Conservation (phyloP, 1,140 invertebrate species). For the Bombus terrestris region DNA sequence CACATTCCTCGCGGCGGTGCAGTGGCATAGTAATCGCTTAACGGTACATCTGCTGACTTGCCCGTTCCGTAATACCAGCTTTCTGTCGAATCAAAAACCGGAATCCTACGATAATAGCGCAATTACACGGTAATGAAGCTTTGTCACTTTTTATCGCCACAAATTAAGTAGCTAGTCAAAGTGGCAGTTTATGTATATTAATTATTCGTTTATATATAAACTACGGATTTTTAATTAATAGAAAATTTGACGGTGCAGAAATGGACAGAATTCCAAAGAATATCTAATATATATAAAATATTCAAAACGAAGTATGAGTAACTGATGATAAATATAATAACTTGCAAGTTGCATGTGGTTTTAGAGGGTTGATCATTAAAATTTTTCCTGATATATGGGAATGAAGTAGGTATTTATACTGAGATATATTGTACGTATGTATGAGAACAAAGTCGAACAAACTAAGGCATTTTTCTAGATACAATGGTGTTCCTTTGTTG, state of each 20-base stretch:
- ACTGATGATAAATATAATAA: too few species aligned
- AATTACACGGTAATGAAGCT: neutral
- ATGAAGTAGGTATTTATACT: too few species aligned
- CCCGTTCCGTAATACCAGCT: conserved; percentile 73
- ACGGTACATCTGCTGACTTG: conserved; percentile 71
- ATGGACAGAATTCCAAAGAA: too few species aligned
- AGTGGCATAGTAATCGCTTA: conserved; percentile 79
- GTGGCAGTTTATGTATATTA: neutral
- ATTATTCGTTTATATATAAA: too few species aligned
- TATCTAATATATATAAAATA: too few species aligned
- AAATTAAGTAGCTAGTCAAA: neutral
- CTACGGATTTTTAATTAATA: too few species aligned
- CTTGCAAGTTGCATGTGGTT: too few species aligned
- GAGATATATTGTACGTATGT: too few species aligned
- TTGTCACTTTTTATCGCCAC: neutral
- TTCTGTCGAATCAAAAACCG: conserved; percentile 64
- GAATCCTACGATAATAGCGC: conserved; percentile 4
- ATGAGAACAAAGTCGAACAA: neutral
- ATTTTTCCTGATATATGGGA: too few species aligned
- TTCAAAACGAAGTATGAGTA: too few species aligned
- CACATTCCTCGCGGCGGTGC: conserved; percentile 73
- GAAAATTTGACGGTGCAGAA: too few species aligned
- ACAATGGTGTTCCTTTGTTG: neutral
- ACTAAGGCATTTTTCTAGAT: neutral
- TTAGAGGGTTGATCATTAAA: too few species aligned